Evolutionary conservation across 2,797 vertebrate genomes (phyloP).

Genomic region (Pseudomugil tenellus): DNA sequence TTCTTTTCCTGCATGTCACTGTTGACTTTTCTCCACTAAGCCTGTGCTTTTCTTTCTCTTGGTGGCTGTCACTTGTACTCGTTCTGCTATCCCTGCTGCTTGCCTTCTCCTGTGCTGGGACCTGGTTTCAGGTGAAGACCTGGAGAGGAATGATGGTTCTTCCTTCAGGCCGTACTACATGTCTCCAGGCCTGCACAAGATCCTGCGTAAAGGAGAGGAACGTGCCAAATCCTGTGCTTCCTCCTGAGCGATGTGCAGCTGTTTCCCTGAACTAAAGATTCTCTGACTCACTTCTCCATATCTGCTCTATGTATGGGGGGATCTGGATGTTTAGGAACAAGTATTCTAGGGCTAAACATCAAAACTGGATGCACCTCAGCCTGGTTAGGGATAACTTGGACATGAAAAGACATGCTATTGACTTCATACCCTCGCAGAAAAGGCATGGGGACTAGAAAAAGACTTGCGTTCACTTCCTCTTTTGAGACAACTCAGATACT

Average conservation of each 20-base stretch:
- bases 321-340: constrained; percentile 49
- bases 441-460: constrained; percentile 51
- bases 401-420: constrained; percentile 53
- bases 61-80: constrained; percentile 23
- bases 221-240: constrained; percentile 69
- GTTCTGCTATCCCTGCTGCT: constrained; percentile 31
- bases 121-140: constrained; percentile 90
- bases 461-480: constrained; percentile 61
- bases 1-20: constrained; percentile 41
- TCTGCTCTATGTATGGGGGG: constrained; percentile 45
- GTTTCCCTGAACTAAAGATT: constrained; percentile 43
- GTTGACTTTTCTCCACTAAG: constrained; percentile 49
- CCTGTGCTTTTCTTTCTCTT: constrained; percentile 54
- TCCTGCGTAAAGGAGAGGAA: constrained; percentile 90
- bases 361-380: constrained; percentile 54
- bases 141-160: constrained; percentile 96
- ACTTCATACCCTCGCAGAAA: constrained; percentile 51
- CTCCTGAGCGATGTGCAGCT: constrained; percentile 64
- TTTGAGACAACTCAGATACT: constrained; percentile 69
- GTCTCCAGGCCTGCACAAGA: constrained; percentile 91
- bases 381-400: constrained; percentile 44
- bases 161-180: constrained; percentile 95
- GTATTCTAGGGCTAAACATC: constrained; percentile 71
- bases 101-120: constrained; percentile 23
- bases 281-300: constrained; percentile 60